Percentiles rank a stretch among this genome's conserved stretches.
These are phyloP conservation scores for Zingel zingel DNA, from an alignment of 2,113 vertebrate species.

Conservation along the genomic window DNA sequence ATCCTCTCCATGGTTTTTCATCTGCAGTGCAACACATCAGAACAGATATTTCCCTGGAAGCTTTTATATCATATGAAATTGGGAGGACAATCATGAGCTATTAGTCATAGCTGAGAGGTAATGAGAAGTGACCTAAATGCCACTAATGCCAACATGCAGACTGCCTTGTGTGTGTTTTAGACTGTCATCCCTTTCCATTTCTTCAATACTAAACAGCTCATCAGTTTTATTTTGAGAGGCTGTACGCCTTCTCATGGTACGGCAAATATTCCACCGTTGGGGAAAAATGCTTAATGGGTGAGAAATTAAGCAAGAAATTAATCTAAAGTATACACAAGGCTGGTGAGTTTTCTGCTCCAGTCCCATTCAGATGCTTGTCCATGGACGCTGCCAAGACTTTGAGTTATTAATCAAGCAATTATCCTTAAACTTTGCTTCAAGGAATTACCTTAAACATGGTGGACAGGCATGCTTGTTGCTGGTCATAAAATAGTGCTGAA, in stretches of 20 bases:
- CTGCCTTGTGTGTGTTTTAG: slow-evolving; percentile 30
- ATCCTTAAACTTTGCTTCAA: slow-evolving; percentile 59
- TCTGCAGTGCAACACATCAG: slow-evolving; percentile 38
- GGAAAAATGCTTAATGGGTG: slow-evolving; percentile 55
- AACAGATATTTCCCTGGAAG: slow-evolving; percentile 57
- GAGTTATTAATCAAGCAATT: slow-evolving; percentile 72
- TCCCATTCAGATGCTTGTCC: slow-evolving; percentile 53
- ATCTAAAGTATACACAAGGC: slow-evolving; percentile 35
- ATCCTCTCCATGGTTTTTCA: slow-evolving; percentile 47
- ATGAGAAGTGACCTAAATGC: slow-evolving; percentile 67
- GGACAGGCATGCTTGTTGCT: slow-evolving; percentile 15
- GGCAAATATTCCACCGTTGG: slow-evolving; percentile 51
- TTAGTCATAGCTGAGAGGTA: slow-evolving; percentile 41
- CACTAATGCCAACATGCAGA: slow-evolving; percentile 55
- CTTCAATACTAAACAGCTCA: slow-evolving; percentile 58
- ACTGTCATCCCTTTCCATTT: slow-evolving; percentile 62
- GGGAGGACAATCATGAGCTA: slow-evolving; percentile 57
- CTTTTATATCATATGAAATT: slow-evolving; percentile 48
- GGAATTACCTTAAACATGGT: slow-evolving; percentile 37
- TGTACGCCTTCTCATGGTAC: slow-evolving; percentile 21
- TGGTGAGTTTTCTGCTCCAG: slow-evolving; percentile 28
- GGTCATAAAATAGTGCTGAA: slow-evolving; percentile 12
- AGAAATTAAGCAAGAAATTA: slow-evolving; percentile 35
- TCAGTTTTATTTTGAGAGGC: slow-evolving; percentile 49
- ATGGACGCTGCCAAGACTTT: slow-evolving; percentile 58